A percentile compares a stretch with the other conserved stretches of the same genome.
Conservation (phyloP, 2,888 invertebrate genomes). For the Caenorhabditis auriculariae region DNA sequence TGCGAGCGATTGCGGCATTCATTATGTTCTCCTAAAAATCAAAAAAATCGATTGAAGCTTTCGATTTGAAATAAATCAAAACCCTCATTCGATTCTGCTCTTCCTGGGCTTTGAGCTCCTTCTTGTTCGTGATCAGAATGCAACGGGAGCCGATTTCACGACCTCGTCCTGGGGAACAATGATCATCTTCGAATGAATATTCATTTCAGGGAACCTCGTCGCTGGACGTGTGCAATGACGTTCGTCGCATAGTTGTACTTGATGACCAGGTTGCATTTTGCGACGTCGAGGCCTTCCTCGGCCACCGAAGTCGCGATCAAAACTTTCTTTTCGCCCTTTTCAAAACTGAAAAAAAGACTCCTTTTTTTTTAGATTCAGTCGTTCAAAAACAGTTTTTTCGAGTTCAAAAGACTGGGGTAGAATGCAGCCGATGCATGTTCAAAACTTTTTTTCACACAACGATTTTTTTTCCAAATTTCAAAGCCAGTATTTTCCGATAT, state of each 20-base stretch:
- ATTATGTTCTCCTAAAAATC: conserved; percentile 1
- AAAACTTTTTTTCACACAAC: too few relatives aligned
- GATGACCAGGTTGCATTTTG: conserved; percentile 45
- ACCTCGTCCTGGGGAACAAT: conserved; percentile 25
- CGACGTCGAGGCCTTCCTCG: conserved; percentile 50
- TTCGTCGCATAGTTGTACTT: conserved; percentile 50
- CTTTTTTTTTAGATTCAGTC: conserved; percentile 2
- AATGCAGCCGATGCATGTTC: too few relatives aligned
- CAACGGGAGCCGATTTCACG: conserved; percentile 25
- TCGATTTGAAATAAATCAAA: too few relatives aligned
- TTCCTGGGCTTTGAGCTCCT: conserved; percentile 17
- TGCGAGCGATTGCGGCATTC: neutral
- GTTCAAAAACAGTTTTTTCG: neutral
- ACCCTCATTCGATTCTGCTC: conserved; percentile 24
- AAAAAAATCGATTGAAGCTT: too few relatives aligned
- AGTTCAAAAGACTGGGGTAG: neutral
- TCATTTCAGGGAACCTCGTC: conserved; percentile 34
- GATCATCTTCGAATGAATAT: neutral
- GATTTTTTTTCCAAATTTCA: too few relatives aligned
- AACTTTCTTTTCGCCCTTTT: conserved; percentile 20
- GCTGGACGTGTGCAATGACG: conserved; percentile 50
- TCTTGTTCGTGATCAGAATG: conserved; percentile 28
- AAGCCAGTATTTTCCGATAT: neutral
- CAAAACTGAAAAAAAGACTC: conserved; percentile 9
- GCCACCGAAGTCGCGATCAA: conserved; percentile 47